phyloP scores from a whole-genome alignment of 2,113 vertebrate species.

The Puffinus mauretanicus region DNA sequence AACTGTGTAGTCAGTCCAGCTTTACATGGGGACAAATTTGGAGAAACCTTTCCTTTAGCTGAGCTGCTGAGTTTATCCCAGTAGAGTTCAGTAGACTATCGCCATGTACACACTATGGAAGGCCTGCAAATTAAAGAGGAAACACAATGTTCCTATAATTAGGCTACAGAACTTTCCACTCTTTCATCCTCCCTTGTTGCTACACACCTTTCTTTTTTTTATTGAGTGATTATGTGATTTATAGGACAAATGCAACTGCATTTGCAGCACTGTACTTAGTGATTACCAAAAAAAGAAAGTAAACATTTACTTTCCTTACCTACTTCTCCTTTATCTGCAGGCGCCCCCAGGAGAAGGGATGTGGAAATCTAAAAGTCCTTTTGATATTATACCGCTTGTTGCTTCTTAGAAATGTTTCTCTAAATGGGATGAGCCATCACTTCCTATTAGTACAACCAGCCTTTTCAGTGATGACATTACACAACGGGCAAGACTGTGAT shows the following conservation, averaged over 20 bases:
- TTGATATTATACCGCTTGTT: constrained; percentile 35
- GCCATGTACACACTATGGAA: not conserved
- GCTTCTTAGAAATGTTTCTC: constrained; percentile 39
- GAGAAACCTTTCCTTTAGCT: not conserved
- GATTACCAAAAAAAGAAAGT: not conserved
- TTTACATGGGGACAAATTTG: not conserved
- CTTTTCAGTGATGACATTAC: constrained; percentile 62
- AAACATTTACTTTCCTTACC: constrained; percentile 30
- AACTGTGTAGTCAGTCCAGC: not conserved
- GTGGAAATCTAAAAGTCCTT: constrained; percentile 38
- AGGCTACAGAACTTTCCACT: not conserved
- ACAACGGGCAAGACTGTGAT: constrained; percentile 43
- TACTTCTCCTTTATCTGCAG: constrained; percentile 10
- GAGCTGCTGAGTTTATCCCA: not conserved
- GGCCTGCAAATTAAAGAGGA: not conserved
- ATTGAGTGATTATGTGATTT: constrained; percentile 43
- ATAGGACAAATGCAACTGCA: constrained; percentile 10
- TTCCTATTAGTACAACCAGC: constrained; percentile 73
- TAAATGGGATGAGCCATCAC: constrained; percentile 73
- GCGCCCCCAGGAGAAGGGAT: constrained; percentile 43
- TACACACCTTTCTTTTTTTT: constrained; percentile 1
- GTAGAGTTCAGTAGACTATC: not conserved
- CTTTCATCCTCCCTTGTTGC: constrained; percentile 3
- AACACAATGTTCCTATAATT: not conserved
- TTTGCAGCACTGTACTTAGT: constrained; percentile 5